Base-by-base conservation (phyloP, 2,797 vertebrate species). In the Knipowitschia caucasica region DNA sequence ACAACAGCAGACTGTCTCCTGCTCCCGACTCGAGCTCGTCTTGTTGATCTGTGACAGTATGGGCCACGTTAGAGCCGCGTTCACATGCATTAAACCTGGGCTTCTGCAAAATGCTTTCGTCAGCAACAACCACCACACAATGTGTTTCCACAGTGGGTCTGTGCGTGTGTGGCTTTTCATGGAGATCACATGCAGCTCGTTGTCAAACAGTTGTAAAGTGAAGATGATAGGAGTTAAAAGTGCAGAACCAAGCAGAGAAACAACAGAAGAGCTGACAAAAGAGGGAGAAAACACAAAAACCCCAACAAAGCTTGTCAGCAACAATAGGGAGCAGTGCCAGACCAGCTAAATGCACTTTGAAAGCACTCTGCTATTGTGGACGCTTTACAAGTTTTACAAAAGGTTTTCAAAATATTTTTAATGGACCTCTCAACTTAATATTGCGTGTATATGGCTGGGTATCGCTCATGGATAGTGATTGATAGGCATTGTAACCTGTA, bases 81-180 rank as follows among this genome's bases (percentile, higher is more conserved):
- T 76, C 53, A 65, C 78, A 58, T 18, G 47, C 55, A 65, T 75
- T 73, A 80, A 72, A 76, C 43, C 6, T 35, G 51, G 56, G 70
- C 75, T 69, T 59, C 27, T 67, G 53, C 56, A 69, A 79, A 82
- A 72, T 10, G 67, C 67, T 67, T 27, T 55, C 60, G 62, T 85
- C 74, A 80, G 77, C 77, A 64, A 79, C 74, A 75, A 81, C 77
- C 51, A n/a, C 3, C 17, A 49, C 52, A 0, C 50, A 56, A 53
- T 50, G 30, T 2, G 4, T 42, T 45, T 44, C 49, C 10, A 6
- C 21, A 7, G 47, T 9, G 23, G 44, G 38, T 52, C 60, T 17
- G 39, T 45, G 14, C 3, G 8, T 73, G 59, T 62, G 58, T 49
- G n/a, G 27, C 26, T 17, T 46, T 73, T 70, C 18, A 12, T 10